phyloP scores from a whole-genome alignment of 1,140 invertebrate species.

The Dendrolimus kikuchii region DNA sequence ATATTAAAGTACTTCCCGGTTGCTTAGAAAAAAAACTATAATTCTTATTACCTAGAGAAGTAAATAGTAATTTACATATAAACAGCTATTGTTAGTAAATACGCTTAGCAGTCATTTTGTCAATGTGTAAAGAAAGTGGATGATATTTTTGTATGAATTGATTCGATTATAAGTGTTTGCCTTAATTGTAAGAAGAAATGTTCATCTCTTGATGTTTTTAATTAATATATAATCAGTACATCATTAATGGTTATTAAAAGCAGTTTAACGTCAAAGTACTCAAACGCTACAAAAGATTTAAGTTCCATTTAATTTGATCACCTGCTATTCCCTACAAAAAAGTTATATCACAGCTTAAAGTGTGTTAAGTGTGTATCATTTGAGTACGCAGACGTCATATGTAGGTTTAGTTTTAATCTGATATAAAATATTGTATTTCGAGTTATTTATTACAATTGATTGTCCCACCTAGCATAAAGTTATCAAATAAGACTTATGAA shows the following conservation, averaged over 20 bases:
- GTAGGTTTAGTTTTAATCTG: constrained; percentile 8
- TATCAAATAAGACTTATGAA: constrained; percentile 51
- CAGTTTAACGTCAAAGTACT: too few species aligned
- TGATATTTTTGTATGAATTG: constrained; percentile 68
- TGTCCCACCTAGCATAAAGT: constrained; percentile 64
- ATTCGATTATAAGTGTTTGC: constrained; percentile 43
- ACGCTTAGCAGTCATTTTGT: constrained; percentile 50
- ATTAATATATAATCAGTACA: constrained; percentile 1
- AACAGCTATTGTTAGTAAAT: constrained; percentile 19
- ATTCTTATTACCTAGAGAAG: too few species aligned
- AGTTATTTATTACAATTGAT: constrained; percentile 32
- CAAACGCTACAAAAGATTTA: too few species aligned
- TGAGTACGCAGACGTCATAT: too few species aligned
- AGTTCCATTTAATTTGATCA: too few species aligned
- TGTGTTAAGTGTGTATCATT: too few species aligned
- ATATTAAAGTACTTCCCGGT: too few species aligned
- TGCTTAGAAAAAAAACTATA: too few species aligned
- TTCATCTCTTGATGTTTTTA: constrained; percentile 7
- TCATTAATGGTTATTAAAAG: too few species aligned
- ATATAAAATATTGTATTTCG: constrained; percentile 3
- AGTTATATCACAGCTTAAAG: too few species aligned
- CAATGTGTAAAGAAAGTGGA: constrained; percentile 55
- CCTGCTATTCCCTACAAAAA: too few species aligned
- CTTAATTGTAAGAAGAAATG: constrained; percentile 25
- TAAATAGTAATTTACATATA: too few species aligned